Conservation (phyloP, 2,113 vertebrate species). For the Eurystomus gularis region DNA sequence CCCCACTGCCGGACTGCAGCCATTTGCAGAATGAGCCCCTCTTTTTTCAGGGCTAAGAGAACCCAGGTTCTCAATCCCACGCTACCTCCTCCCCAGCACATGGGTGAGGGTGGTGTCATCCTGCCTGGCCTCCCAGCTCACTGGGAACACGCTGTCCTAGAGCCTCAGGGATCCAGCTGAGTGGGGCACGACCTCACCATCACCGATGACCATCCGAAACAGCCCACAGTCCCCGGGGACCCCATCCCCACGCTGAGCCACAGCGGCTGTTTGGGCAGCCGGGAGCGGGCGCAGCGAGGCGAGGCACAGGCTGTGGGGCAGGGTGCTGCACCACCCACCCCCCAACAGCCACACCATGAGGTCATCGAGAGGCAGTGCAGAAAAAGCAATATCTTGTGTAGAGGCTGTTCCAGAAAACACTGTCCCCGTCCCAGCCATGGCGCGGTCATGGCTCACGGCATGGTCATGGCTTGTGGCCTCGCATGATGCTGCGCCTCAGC, state of each 20-base stretch:
- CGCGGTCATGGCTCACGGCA: no score
- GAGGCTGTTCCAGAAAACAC: not conserved
- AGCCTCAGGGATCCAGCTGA: not conserved
- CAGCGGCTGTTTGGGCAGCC: not conserved
- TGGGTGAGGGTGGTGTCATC: not conserved
- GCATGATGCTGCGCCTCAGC: not conserved
- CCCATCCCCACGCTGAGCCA: rapidly evolving
- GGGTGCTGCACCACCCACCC: not conserved
- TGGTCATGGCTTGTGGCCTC: not conserved
- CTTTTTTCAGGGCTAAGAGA: not conserved
- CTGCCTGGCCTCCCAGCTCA: not conserved
- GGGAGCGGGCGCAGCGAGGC: not conserved
- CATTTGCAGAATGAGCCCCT: not conserved
- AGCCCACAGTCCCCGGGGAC: rapidly evolving
- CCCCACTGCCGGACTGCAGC: not conserved
- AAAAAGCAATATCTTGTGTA: not conserved
- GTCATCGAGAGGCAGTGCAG: not conserved
- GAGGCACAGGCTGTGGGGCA: not conserved
- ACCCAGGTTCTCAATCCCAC: not conserved
- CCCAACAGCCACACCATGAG: not conserved
- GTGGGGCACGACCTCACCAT: not conserved
- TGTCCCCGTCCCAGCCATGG: not conserved
- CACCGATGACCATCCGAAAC: rapidly evolving
- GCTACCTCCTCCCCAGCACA: not conserved
- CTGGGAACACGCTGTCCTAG: not conserved